These are phyloP conservation scores for Sarcophaga peregrina DNA, from an alignment of 1,140 invertebrate genomes.

Conservation along the genomic window DNA sequence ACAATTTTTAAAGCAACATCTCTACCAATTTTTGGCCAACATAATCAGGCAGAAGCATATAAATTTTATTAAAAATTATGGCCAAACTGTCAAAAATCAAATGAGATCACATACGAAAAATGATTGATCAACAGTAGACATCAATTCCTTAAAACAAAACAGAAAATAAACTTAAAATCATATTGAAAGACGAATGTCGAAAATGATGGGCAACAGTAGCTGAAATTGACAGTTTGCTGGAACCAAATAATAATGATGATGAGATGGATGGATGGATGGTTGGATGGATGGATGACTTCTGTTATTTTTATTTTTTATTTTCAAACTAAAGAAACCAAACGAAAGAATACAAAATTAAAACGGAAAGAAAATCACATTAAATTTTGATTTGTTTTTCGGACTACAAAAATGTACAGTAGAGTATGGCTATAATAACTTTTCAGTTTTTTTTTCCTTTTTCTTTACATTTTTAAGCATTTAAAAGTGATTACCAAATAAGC, in stretches of 20 bases:
- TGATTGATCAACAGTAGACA: not conserved
- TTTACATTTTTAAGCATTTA: too few relatives aligned
- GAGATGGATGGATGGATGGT: not conserved
- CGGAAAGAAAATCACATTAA: not conserved
- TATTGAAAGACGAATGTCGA: too few relatives aligned
- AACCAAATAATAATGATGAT: slow-evolving; percentile 9
- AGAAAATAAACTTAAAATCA: not conserved
- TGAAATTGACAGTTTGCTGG: not conserved
- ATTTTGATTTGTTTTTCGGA: too few relatives aligned
- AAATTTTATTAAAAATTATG: not conserved
- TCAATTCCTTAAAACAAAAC: not conserved
- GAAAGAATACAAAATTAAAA: not conserved
- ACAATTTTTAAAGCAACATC: too few relatives aligned
- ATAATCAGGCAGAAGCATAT: too few relatives aligned
- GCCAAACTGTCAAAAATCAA: not conserved
- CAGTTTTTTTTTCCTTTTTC: too few relatives aligned
- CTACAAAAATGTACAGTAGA: too few relatives aligned
- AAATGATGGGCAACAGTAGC: not conserved
- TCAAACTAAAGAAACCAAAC: not conserved
- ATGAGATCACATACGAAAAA: not conserved
- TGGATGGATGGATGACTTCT: not conserved
- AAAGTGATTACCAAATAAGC: too few relatives aligned
- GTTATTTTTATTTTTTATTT: not conserved
- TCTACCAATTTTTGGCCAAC: too few relatives aligned
- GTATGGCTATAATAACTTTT: too few relatives aligned